Base-by-base conservation (phyloP, 1,140 invertebrate genomes). In the Drosophila elegans region DNA sequence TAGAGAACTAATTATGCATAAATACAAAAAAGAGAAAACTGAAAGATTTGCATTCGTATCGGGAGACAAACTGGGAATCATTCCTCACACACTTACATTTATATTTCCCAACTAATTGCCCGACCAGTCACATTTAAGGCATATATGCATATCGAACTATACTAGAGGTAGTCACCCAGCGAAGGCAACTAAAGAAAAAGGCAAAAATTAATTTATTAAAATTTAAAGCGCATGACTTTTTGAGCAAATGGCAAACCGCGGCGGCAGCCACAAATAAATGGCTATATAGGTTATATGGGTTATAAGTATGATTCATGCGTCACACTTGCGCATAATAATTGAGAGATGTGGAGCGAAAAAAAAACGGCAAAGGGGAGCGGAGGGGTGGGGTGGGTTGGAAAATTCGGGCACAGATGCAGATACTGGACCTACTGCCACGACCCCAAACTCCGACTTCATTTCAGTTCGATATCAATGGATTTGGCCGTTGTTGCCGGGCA, bases 161-260 rank as follows among this genome's bases (percentile, higher is more conserved):
- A 69, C 44, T 61, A 41, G 68, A 61, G 45, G 67, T 73, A 61
- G 57, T 72, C 81, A 77, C 54, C 79, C 63, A 53, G 12, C 34
- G 4, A 51, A 68, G 49, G 61, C 72, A 77, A 56, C 27, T 46
- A 63, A 71, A 49, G 49, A 10, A 68, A 72, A 78, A 61, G n/a
- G 59, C 51, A 66, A 72, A 71, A 82, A 82, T 72, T 86, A 82
- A 88, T 88, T 86, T 86, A 88, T 86, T 82, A 88, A 86, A 88
- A 88, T 68, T 83, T 88, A 73, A 82, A 76, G 82, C 81, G 81
- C 81, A 84, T 85, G 81, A 84, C 81, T 88, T 78, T 78, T 69
- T 48, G 48, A 52, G 79, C 69, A 86, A 88, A 78, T 80, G 78
- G 72, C 75, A 68, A 68, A 68, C 42, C 64, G 54, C 53, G 73